Evolutionary conservation across 2,888 invertebrate genomes (phyloP).

Genomic region (Lagria hirta): DNA sequence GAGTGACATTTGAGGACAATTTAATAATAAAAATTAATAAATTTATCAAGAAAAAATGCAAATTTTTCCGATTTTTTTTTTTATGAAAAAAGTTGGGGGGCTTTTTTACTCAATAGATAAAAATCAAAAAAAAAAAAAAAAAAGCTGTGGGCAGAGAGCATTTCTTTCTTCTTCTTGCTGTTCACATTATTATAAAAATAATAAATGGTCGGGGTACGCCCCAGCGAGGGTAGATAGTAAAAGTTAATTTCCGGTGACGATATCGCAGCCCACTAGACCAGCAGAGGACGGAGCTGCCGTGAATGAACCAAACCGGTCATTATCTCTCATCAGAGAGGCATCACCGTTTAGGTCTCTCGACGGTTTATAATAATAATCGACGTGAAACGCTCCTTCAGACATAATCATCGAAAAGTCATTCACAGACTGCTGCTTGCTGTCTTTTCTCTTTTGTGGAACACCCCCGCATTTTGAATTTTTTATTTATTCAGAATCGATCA

Average conservation of each 20-base stretch:
- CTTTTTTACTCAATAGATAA: too few species aligned
- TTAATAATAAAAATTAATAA: too few species aligned
- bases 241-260: conserved; percentile 43
- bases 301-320: conserved; percentile 36
- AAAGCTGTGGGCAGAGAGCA: conserved; percentile 11
- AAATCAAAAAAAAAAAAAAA: too few species aligned
- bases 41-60: too few species aligned
- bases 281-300: conserved; percentile 23
- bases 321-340: conserved; percentile 32
- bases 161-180: too few species aligned
- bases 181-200: conserved; percentile 31
- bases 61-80: too few species aligned
- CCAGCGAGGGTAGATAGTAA: conserved; percentile 40
- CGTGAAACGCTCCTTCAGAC: conserved; percentile 13
- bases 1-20: too few species aligned
- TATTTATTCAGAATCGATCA: too few species aligned
- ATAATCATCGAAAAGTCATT: conserved; percentile 7
- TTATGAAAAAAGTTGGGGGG: too few species aligned
- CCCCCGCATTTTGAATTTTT: neutral
- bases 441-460: neutral
- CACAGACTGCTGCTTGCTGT: neutral
- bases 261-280: conserved; percentile 29
- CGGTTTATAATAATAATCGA: conserved; percentile 15
- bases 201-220: conserved; percentile 38
- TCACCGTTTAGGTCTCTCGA: conserved; percentile 33